Evolutionary conservation across 2,888 invertebrate species (phyloP), one percentile per base, ranked within the genome.

Genomic region (Tricholauxania praeusta): DNA sequence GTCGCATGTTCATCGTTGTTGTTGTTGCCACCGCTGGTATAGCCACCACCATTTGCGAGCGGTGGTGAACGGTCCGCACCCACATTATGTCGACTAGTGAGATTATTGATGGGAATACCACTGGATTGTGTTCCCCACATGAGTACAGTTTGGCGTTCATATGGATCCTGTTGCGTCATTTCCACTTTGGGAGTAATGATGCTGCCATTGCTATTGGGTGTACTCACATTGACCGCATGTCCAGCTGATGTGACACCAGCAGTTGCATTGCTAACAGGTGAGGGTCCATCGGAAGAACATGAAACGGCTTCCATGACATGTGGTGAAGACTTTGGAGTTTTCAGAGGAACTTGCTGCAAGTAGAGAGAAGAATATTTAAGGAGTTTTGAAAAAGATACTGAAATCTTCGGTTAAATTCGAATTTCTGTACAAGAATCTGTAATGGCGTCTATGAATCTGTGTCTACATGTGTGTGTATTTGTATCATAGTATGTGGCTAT

Each of bases 71-170:
- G 89, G 85, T 55, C 87, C 49, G 74, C 70, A 12, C 72, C 55
- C 76, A 63, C n/a, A 84, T 78, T 71, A 3, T 52, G 67, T 15
- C 67, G 67, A 15, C 28, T 28, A n/a, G 28, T 55, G n/a, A 80
- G 74, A 68, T 88, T 89, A 52, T 84, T 84, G 1, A 84, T 78
- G 7, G 85, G 89, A 78, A 89, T 89, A 74, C 75, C 84, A 57
- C 82, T 82, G 55, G 83, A 81, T 88, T 89, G 75, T 4, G 91
- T 89, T 28, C 96, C 96, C 96, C 96, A 97, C 96, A 97, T 96
- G 59, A 97, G 90, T 70, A 96, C 97, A 14, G 96, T 97, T 87
- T 97, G 96, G 60, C 97, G 89, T 79, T 90, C 89, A 75, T 88
- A 87, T 7, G 84, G 86, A 78, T 87, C 86, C 28, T 86, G 85